These are phyloP conservation scores for Colostygia pectinataria DNA, from an alignment of 2,888 invertebrate genomes.

Conservation along the genomic window DNA sequence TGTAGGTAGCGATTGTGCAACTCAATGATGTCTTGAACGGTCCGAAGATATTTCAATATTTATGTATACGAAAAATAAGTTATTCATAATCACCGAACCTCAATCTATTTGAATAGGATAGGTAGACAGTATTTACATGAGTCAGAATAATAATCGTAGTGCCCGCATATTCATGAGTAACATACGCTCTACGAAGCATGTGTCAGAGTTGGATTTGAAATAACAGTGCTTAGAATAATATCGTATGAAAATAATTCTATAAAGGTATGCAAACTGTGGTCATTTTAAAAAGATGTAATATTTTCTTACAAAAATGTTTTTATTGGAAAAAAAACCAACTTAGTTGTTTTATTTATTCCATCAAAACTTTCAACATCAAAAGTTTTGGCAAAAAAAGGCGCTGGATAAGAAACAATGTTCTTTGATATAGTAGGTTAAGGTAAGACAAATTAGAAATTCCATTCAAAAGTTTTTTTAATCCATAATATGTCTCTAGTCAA, in stretches of 20 bases:
- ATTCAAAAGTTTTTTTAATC: too few relatives aligned
- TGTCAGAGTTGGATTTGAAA: constrained; percentile 29
- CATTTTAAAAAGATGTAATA: neutral
- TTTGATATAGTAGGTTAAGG: too few relatives aligned
- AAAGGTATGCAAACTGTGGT: neutral
- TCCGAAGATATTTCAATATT: neutral
- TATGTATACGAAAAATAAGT: neutral
- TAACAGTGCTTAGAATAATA: constrained; percentile 19
- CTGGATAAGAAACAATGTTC: too few relatives aligned
- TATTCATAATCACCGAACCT: constrained; percentile 30
- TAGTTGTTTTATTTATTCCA: too few relatives aligned
- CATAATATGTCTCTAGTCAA: too few relatives aligned
- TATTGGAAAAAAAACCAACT: neutral
- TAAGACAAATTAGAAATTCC: too few relatives aligned
- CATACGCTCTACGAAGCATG: constrained; percentile 30
- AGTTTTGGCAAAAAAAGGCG: too few relatives aligned
- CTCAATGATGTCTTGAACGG: too few relatives aligned
- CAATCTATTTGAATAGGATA: constrained; percentile 31
- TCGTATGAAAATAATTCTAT: constrained; percentile 5
- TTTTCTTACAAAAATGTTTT: too few relatives aligned
- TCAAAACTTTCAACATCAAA: too few relatives aligned
- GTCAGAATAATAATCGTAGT: constrained; percentile 35
- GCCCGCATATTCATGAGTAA: constrained; percentile 40
- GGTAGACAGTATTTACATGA: constrained; percentile 30
- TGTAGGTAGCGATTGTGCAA: too few relatives aligned